Base-by-base conservation (phyloP, 1,140 invertebrate genomes). In the Globodera ellingtonae region DNA sequence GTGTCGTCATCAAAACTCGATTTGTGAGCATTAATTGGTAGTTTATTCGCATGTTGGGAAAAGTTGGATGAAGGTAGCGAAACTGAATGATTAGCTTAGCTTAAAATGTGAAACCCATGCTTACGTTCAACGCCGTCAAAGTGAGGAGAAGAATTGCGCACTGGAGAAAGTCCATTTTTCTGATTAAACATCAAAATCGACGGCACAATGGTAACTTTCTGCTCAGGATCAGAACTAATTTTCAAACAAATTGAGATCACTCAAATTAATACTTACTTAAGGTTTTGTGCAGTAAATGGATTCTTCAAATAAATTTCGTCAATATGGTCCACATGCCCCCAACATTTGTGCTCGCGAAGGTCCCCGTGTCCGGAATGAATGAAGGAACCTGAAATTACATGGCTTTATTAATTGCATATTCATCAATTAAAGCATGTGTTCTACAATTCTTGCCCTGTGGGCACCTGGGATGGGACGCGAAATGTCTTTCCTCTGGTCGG, bases 321-420 rank as follows among this genome's bases (percentile, higher is more conserved):
- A 72, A 84, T 84, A 18, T 82, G 15, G 35, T 85, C 81, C 15
- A 85, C 81, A 52, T 83, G 75, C 13, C 83, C 83, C 84, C 83
- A 84, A 62, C 83, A 83, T 72, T 79, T 83, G 78, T 59, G 8
- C 59, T 79, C 76, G 24, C 82, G 67, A n/a, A 79, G 74, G 74
- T 84, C 83, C 5, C 83, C 83, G 56, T 84, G 83, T 10, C 83
- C 83, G 18, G 83, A 78, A 56, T 84, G 83, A 70, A 84, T 85
- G 46, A 85, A 83, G 18, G 83, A 84, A n/a, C 83, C 83, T 81
- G n/a, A 79, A 81, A 65, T 15, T 65, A 21, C 13, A 21, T 13
- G 59, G 1, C 59, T 15, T 65, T 65, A 65, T 13, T 10, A 83
- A 81, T 21, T 13, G 44, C 80, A 80, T 44, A 7, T 80, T 81